phyloP scores from a whole-genome alignment of 2,113 vertebrate species.

The Gymnarchus niloticus region DNA sequence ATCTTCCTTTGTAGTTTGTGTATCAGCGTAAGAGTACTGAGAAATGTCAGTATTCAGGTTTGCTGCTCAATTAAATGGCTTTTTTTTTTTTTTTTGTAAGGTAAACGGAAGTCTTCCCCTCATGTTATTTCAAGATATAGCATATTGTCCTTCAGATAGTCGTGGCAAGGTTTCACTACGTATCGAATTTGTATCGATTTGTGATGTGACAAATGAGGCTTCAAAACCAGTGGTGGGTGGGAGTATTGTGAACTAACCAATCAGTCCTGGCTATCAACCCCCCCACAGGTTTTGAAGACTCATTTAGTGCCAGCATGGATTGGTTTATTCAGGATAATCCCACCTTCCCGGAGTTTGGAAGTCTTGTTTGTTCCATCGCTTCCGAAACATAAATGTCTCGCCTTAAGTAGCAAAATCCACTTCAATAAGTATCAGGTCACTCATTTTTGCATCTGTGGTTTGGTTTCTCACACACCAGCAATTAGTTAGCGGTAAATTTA shows the following conservation, averaged over 20 bases:
- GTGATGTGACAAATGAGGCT: too few relatives aligned
- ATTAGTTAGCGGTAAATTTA: neutral
- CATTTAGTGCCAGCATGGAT: too few relatives aligned
- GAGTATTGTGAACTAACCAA: too few relatives aligned
- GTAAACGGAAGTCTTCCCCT: constrained; percentile 37
- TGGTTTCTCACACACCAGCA: neutral
- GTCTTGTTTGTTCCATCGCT: too few relatives aligned
- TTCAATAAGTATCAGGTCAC: neutral
- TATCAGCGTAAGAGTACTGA: constrained; percentile 33
- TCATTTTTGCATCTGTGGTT: neutral
- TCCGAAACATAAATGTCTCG: neutral
- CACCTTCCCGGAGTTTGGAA: too few relatives aligned
- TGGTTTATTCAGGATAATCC: too few relatives aligned
- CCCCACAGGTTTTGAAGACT: too few relatives aligned
- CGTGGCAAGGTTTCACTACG: constrained; percentile 22
- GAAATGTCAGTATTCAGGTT: constrained; percentile 36
- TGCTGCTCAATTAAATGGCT: constrained; percentile 49
- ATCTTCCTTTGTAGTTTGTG: constrained; percentile 52
- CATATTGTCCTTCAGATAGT: constrained; percentile 33
- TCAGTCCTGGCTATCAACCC: too few relatives aligned
- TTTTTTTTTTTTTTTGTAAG: too few relatives aligned
- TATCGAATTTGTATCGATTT: neutral
- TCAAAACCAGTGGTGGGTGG: too few relatives aligned
- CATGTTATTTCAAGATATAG: constrained; percentile 60
- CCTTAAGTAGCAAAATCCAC: neutral